A percentile compares a stretch with the other conserved stretches of the same genome.
phyloP scores from a whole-genome alignment of 2,888 invertebrate genomes.

The Clistopyga incitator region DNA sequence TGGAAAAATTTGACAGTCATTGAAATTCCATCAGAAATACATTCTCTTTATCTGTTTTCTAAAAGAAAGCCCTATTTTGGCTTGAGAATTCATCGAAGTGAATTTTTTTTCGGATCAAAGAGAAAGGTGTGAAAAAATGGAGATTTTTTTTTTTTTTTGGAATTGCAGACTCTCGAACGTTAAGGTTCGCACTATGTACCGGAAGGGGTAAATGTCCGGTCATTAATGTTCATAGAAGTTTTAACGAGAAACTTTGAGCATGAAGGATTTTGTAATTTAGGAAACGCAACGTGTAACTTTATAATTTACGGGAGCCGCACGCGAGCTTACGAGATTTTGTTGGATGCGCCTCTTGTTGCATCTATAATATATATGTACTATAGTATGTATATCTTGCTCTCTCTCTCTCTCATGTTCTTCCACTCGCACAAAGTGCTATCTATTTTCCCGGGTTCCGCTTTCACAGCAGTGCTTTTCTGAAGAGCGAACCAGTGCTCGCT shows the following conservation, averaged over 20 bases:
- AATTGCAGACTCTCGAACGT: no score
- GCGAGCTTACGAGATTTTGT: conserved; percentile 34
- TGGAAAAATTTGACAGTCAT: no score
- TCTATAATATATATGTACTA: conserved; percentile 1
- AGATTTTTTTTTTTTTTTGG: no score
- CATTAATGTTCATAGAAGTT: conserved; percentile 14
- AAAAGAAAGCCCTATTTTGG: no score
- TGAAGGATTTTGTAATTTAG: conserved; percentile 30
- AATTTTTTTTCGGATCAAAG: no score
- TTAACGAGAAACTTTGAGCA: conserved; percentile 27
- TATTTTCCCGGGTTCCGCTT: conserved; percentile 18
- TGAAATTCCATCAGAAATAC: no score
- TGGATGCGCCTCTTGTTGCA: conserved; percentile 17
- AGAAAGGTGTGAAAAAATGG: no score
- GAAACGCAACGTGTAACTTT: conserved; percentile 21
- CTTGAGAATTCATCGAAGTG: no score
- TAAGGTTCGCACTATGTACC: not conserved
- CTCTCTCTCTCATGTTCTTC: conserved; percentile 20
- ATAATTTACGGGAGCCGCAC: conserved; percentile 26
- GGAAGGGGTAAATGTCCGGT: not conserved
- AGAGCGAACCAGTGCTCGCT: conserved; percentile 24
- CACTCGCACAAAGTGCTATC: not conserved
- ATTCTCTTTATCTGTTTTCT: no score
- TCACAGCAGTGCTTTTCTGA: conserved; percentile 26
- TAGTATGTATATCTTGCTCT: not conserved